phyloP scores from a whole-genome alignment of 2,113 vertebrate genomes.

The Siphamia tubifer region DNA sequence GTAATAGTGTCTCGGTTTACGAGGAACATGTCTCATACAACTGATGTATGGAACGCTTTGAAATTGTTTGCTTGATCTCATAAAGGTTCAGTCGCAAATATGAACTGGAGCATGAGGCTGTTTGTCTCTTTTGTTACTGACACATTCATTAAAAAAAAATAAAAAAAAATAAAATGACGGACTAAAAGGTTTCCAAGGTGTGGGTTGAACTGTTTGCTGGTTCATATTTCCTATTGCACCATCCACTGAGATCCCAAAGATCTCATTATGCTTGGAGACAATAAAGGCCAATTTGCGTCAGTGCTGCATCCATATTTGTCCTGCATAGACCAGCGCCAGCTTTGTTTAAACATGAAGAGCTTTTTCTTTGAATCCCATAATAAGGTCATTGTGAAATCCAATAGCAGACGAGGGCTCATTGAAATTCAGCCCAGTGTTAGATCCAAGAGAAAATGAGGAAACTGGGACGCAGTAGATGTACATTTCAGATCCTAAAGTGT shows the following conservation, averaged over 20 bases:
- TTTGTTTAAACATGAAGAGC: conserved; percentile 64
- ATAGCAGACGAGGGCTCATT: background rate
- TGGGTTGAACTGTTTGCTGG: conserved; percentile 32
- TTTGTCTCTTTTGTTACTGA: conserved; percentile 33
- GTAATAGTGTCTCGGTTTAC: background rate
- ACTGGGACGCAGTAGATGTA: background rate
- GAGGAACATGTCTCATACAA: background rate
- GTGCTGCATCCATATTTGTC: conserved; percentile 50
- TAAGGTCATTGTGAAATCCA: conserved; percentile 34
- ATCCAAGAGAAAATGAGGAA: background rate
- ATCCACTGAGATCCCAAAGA: conserved; percentile 27
- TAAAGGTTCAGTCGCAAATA: background rate
- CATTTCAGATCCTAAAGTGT: background rate
- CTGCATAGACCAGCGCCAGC: background rate
- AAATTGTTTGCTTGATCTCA: conserved; percentile 12
- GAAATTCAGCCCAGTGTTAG: conserved; percentile 29
- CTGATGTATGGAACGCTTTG: background rate
- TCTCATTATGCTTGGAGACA: conserved; percentile 48
- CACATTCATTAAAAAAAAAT: conserved; percentile 28
- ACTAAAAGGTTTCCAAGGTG: conserved; percentile 23
- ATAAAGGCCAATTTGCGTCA: conserved; percentile 66
- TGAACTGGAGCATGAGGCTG: background rate
- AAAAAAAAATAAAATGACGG: background rate
- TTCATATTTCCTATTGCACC: conserved; percentile 50
- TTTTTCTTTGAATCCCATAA: conserved; percentile 45